Percentiles rank a stretch among this genome's conserved stretches.
phyloP scores from a whole-genome alignment of 2,888 invertebrate species.

The Tholera decimalis region DNA sequence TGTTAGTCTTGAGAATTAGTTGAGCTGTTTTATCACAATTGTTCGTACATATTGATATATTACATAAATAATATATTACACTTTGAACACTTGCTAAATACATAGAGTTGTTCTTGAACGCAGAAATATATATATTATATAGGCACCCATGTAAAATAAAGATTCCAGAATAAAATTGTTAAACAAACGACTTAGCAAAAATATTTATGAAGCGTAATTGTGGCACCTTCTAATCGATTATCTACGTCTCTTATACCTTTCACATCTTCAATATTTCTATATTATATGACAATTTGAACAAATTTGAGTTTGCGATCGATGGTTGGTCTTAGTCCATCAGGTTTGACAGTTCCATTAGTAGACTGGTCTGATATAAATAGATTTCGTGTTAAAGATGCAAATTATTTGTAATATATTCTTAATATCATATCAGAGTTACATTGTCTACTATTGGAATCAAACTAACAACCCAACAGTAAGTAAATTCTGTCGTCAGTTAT shows the following conservation, averaged over 20 bases:
- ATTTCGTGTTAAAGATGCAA: background rate
- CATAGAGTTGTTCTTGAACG: constrained; percentile 61
- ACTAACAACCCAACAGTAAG: background rate
- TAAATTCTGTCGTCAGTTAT: background rate
- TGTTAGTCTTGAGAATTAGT: constrained; percentile 51
- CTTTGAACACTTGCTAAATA: constrained; percentile 58
- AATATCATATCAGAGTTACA: background rate
- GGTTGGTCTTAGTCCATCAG: background rate
- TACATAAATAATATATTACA: constrained; percentile 54
- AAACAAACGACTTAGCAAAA: constrained; percentile 70
- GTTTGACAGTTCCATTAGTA: constrained; percentile 26
- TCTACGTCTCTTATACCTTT: constrained; percentile 23
- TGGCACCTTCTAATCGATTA: constrained; percentile 58
- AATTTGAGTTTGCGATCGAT: constrained; percentile 15
- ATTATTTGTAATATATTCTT: constrained; percentile 3
- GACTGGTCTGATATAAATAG: constrained; percentile 11
- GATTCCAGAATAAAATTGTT: constrained; percentile 69
- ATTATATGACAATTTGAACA: constrained; percentile 13
- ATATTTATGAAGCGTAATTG: constrained; percentile 63
- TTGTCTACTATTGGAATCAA: constrained; percentile 30
- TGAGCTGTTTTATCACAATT: constrained; percentile 43
- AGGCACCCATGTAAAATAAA: constrained; percentile 71
- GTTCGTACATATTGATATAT: constrained; percentile 50
- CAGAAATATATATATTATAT: constrained; percentile 60
- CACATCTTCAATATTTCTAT: constrained; percentile 30